phyloP scores from a whole-genome alignment of 2,797 vertebrate species.

The Enteromius radiatus region DNA sequence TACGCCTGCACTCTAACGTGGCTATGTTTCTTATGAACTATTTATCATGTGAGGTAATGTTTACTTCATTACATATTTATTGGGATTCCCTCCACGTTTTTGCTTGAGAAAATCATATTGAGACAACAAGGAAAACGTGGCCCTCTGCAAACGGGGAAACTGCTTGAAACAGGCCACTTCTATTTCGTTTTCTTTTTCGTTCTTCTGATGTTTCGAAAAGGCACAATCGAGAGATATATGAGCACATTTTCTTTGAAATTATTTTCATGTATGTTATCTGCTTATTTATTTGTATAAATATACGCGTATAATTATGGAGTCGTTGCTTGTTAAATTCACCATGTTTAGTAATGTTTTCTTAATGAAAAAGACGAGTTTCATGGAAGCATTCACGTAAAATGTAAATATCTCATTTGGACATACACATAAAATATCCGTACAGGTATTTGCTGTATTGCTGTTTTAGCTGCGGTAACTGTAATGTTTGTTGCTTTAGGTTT shows the following conservation, averaged over 20 bases:
- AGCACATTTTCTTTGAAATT: slow-evolving; percentile 75
- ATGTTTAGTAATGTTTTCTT: slow-evolving; percentile 87
- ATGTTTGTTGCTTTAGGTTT: slow-evolving; percentile 82
- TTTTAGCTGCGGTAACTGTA: slow-evolving; percentile 85
- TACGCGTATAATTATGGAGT: slow-evolving; percentile 80
- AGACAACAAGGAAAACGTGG: slow-evolving; percentile 75
- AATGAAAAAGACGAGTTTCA: slow-evolving; percentile 78
- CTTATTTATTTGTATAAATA: slow-evolving; percentile 86
- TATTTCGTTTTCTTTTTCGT: slow-evolving; percentile 59
- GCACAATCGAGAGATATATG: slow-evolving; percentile 81
- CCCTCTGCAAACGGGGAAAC: slow-evolving; percentile 70
- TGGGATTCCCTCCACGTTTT: slow-evolving; percentile 87
- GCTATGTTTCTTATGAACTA: slow-evolving; percentile 83
- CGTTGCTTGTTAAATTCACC: slow-evolving; percentile 91
- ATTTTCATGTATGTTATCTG: slow-evolving; percentile 82
- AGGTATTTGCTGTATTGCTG: slow-evolving; percentile 93
- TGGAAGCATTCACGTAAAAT: slow-evolving; percentile 85
- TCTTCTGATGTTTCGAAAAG: slow-evolving; percentile 70
- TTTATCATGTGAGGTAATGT: slow-evolving; percentile 94
- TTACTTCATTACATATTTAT: slow-evolving; percentile 98
- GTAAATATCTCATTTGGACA: slow-evolving; percentile 96
- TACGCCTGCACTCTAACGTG: slow-evolving; percentile 75
- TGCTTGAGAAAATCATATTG: slow-evolving; percentile 81
- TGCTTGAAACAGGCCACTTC: slow-evolving; percentile 70
- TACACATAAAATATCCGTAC: slow-evolving; percentile 97